Conservation (phyloP, 2,888 invertebrate genomes). For the Synanthedon vespiformis region DNA sequence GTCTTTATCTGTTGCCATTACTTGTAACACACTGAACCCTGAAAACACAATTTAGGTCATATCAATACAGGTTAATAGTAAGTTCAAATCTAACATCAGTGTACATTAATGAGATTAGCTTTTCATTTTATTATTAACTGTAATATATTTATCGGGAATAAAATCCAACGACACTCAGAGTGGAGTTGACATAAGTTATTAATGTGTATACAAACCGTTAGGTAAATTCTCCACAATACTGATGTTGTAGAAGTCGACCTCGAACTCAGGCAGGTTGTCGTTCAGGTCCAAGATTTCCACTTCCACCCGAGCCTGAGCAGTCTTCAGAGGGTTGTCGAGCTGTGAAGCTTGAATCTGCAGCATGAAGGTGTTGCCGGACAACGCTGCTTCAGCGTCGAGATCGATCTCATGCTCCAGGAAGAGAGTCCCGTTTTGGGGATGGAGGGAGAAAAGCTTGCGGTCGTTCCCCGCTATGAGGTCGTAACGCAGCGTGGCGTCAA, state of each 20-base stretch:
- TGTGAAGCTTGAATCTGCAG: conserved; percentile 84
- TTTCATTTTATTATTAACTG: neutral
- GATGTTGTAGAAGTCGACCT: conserved; percentile 90
- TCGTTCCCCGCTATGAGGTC: conserved; percentile 87
- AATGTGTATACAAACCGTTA: conserved; percentile 74
- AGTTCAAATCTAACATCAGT: too few relatives aligned
- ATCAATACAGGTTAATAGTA: too few relatives aligned
- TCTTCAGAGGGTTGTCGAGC: conserved; percentile 81
- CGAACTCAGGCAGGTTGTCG: conserved; percentile 88
- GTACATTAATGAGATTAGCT: too few relatives aligned
- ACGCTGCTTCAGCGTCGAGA: conserved; percentile 76
- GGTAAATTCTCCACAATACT: conserved; percentile 93
- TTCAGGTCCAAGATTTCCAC: conserved; percentile 82
- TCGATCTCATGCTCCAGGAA: conserved; percentile 86
- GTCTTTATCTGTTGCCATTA: conserved; percentile 84
- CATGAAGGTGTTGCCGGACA: conserved; percentile 81
- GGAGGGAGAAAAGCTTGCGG: conserved; percentile 78
- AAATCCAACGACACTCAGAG: neutral
- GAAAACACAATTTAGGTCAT: conserved; percentile 1
- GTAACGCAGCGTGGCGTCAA: conserved; percentile 80
- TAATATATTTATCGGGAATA: neutral
- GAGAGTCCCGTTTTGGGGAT: conserved; percentile 79
- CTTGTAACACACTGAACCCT: conserved; percentile 69
- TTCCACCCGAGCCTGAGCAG: conserved; percentile 79
- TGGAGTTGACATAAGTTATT: conserved; percentile 10